These are phyloP conservation scores for Cheiracanthium punctorium DNA, from an alignment of 2,888 invertebrate genomes.

Conservation along the genomic window DNA sequence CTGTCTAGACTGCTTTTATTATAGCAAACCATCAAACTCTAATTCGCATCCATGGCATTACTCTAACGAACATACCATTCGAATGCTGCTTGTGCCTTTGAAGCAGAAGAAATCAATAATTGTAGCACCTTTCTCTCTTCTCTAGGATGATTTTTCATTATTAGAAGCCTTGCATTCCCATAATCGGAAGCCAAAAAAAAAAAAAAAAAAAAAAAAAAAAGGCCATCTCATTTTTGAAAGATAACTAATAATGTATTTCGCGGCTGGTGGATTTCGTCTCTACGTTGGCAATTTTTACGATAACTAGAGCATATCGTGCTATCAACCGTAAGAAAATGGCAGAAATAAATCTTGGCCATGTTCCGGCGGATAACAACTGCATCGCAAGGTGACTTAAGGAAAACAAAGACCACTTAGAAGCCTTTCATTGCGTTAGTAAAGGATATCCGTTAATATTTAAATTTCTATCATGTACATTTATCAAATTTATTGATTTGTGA, in stretches of 20 bases:
- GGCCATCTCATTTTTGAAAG: conserved; percentile 34
- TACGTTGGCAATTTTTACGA: conserved; percentile 38
- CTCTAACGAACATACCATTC: conserved; percentile 16
- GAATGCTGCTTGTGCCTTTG: neutral
- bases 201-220: conserved; percentile 21
- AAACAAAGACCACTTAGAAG: no score
- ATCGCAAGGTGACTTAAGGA: neutral
- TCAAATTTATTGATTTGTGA: no score
- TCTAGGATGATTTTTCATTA: neutral
- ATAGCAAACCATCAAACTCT: no score
- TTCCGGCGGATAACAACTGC: neutral
- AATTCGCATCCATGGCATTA: no score
- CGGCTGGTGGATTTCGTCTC: conserved; percentile 44
- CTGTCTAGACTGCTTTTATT: no score
- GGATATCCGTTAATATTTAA: no score
- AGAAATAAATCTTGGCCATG: neutral
- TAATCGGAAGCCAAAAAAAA: neutral
- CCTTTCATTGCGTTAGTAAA: no score
- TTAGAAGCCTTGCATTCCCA: neutral
- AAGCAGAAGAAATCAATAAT: conserved; percentile 34
- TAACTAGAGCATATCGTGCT: conserved; percentile 62
- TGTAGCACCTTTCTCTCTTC: neutral
- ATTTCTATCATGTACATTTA: no score
- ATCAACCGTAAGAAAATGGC: conserved; percentile 42
- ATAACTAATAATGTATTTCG: conserved; percentile 49